A percentile compares a stretch with the other conserved stretches of the same genome.
Conservation (phyloP, 2,888 invertebrate genomes). For the Caenorhabditis macrosperma region DNA sequence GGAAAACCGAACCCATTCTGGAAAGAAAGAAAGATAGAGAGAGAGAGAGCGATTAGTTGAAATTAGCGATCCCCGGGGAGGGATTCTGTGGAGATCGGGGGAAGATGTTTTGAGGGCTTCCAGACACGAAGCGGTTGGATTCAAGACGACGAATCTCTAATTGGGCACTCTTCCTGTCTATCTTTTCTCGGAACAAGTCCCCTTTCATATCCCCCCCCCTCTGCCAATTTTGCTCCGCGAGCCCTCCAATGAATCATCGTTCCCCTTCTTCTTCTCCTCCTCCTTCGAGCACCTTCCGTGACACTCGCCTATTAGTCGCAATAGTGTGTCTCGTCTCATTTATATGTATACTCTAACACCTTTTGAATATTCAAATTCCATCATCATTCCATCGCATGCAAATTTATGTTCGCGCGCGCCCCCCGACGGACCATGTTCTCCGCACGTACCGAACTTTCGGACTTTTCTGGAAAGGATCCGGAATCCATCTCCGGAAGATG, state of each 20-base stretch:
- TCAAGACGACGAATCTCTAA: not conserved
- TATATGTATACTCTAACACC: not conserved
- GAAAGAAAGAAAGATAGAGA: not conserved
- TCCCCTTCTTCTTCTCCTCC: not conserved
- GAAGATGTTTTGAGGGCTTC: not conserved
- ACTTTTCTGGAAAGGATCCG: no score
- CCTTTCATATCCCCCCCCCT: not conserved
- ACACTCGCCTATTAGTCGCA: not conserved
- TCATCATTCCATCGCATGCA: not conserved
- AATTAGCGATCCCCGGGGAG: slow-evolving; percentile 40
- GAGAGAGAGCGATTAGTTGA: slow-evolving; percentile 35
- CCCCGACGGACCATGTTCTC: not conserved
- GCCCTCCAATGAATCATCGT: not conserved
- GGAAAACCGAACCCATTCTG: slow-evolving; percentile 14
- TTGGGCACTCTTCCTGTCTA: not conserved
- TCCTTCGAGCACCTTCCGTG: not conserved
- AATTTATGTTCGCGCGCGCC: not conserved
- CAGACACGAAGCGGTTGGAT: not conserved
- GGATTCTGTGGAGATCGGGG: not conserved
- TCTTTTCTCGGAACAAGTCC: not conserved
- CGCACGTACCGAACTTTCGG: not conserved
- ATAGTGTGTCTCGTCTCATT: not conserved
- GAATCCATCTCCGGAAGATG: no score
- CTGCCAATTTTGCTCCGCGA: not conserved
- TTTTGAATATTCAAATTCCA: not conserved